Percentiles rank a stretch among this genome's conserved stretches.
Evolutionary conservation across 2,797 vertebrate species (phyloP).

Genomic region (Tragopan temminckii): DNA sequence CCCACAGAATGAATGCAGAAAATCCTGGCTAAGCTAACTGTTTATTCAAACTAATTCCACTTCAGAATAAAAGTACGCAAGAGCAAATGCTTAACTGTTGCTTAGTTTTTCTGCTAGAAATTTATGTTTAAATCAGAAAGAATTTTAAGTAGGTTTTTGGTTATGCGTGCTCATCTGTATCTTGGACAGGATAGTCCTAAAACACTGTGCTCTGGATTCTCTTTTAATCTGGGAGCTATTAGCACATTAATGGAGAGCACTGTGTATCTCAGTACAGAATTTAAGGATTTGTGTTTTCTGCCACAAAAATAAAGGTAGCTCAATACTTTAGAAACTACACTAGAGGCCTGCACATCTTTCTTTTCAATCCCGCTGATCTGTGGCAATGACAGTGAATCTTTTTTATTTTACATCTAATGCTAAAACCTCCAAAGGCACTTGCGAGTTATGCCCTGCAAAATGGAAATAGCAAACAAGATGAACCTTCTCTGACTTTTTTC

Average conservation of each 20-base stretch:
- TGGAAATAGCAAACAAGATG: not conserved
- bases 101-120: constrained; percentile 15
- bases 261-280: not conserved
- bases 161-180: not conserved
- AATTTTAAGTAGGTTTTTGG: constrained; percentile 33
- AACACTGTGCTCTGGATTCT: not conserved
- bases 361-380: not conserved
- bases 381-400: not conserved
- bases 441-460: not conserved
- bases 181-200: not conserved
- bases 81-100: constrained; percentile 50
- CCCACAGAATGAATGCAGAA: constrained; percentile 46
- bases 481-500: not conserved
- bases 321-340: not conserved
- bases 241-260: not conserved
- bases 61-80: constrained; percentile 62
- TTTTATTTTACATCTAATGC: not conserved
- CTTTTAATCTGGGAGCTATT: not conserved
- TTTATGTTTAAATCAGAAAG: not conserved
- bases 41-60: constrained; percentile 57
- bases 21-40: constrained; percentile 50
- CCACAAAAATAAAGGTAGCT: not conserved
- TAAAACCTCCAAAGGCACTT: not conserved
- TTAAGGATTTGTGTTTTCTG: not conserved
- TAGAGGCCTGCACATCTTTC: not conserved